phyloP scores from a whole-genome alignment of 2,113 vertebrate species.

The Lampris incognitus region DNA sequence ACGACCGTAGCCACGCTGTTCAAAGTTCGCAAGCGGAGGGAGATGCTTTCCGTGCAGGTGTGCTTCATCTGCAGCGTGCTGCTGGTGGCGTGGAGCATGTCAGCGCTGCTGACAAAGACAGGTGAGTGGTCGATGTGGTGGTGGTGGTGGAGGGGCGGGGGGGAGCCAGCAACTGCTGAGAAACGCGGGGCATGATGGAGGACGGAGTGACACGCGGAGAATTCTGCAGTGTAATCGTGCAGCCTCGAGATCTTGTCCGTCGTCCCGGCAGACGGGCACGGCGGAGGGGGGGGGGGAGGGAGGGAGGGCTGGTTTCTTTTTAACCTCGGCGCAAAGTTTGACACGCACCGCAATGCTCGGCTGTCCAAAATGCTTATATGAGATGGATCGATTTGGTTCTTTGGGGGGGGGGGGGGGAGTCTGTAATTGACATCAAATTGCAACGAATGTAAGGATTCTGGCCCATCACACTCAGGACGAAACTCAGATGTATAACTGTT shows the following conservation, averaged over 20 bases:
- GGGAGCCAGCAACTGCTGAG: conserved; percentile 9
- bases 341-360: not conserved
- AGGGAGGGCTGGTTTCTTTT: no score
- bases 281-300: no score
- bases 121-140: conserved; percentile 82
- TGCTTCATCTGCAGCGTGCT: conserved; percentile 92
- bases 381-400: not conserved
- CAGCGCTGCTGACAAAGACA: conserved; percentile 85
- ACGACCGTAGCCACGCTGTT: conserved; percentile 82
- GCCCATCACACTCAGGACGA: not conserved
- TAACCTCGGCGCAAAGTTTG: no score
- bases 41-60: conserved; percentile 93
- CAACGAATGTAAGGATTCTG: not conserved
- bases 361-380: conserved; percentile 10
- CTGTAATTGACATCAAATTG: conserved; percentile 11
- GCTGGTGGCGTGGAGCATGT: conserved; percentile 89
- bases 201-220: conserved; percentile 28
- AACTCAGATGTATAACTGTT: conserved; percentile 41
- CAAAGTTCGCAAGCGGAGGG: conserved; percentile 93
- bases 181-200: conserved; percentile 21
- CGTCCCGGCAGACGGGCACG: no score
- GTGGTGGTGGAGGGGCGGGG: not conserved
- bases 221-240: conserved; percentile 72
- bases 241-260: not conserved
- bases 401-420: not conserved